Evolutionary conservation across 2,797 vertebrate species (phyloP).

Genomic region (Discoglossus pictus): DNA sequence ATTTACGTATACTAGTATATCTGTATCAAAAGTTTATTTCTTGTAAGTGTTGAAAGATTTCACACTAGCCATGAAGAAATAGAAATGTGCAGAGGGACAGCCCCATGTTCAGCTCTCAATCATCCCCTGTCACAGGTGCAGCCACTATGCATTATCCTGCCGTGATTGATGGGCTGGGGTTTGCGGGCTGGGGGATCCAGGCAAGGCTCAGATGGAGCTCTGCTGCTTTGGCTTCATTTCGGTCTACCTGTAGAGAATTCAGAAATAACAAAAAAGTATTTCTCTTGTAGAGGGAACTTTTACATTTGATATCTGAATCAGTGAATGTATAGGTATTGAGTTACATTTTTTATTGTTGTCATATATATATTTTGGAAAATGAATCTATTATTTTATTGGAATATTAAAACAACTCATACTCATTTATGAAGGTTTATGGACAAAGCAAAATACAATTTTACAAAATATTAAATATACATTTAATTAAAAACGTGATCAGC

Average conservation of each 20-base stretch:
- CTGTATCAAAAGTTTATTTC: too few species aligned
- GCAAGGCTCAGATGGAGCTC: conserved; percentile 70
- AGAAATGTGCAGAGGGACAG: conserved; percentile 72
- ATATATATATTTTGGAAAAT: too few species aligned
- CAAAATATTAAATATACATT: too few species aligned
- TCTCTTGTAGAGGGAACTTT: conserved; percentile 6
- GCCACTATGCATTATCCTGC: conserved; percentile 74
- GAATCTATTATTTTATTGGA: too few species aligned
- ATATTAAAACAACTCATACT: too few species aligned
- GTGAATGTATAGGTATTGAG: not conserved
- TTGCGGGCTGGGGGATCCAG: conserved; percentile 68
- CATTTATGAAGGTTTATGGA: too few species aligned
- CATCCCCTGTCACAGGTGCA: conserved; percentile 78
- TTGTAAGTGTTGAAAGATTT: conserved; percentile 64
- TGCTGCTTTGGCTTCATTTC: conserved; percentile 65
- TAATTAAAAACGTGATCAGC: too few species aligned
- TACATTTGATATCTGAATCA: fast-evolving
- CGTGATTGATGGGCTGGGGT: conserved; percentile 82
- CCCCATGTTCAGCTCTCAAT: conserved; percentile 79
- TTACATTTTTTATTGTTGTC: not conserved
- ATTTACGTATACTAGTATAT: too few species aligned
- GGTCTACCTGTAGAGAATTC: conserved; percentile 71
- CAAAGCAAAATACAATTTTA: too few species aligned
- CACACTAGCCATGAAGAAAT: conserved; percentile 72
- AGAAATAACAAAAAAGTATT: conserved; percentile 4